Base-by-base conservation (phyloP, 2,797 vertebrate species). In the Urosaurus nigricauda region DNA sequence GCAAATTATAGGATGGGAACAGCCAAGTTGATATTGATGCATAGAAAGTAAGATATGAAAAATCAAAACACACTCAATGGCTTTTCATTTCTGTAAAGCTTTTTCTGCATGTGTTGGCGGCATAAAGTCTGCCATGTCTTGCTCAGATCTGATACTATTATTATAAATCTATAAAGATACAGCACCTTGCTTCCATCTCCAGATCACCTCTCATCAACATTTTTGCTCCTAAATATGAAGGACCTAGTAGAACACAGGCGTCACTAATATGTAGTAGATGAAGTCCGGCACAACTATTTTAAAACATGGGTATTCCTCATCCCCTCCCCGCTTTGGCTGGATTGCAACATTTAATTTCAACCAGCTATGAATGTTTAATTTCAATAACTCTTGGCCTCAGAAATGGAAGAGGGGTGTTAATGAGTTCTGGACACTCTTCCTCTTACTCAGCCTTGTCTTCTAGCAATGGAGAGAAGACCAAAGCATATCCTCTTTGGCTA, bases 1-100 rank as follows among this genome's bases (percentile, higher is more conserved):
- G 85, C 60, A 80, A 83, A 89, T 79, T 86, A 65, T 35, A 90
- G 51, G 86, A 84, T 43, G 68, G 47, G 37, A 83, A 16, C n/a
- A 60, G 60, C 70, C 40, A 73, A 68, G 53, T 60, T 89, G 29
- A 3, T 85, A 77, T 56, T 37, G 43, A 58, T 58, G 35, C 79
- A 21, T 29, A 43, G 43, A 80, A 80, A 7, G 3, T 0, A 84
- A 85, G 80, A n/a, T 82, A 35, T 53, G 53, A 77, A 79, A 47
- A 78, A 56, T 11, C 82, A 63, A 88, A 84, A 83, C 40, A 79
- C 24, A 32, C 12, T 6, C 4, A 83, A 26, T 37, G 6, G 77
- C 35, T 80, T 71, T 78, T 68, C 32, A 40, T 70, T 78, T 63
- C 24, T 79, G 12, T 43, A 82, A 43, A 16, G 2, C 40, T 26